Evolutionary conservation across 2,113 vertebrate genomes (phyloP).

Genomic region (Channa argus): DNA sequence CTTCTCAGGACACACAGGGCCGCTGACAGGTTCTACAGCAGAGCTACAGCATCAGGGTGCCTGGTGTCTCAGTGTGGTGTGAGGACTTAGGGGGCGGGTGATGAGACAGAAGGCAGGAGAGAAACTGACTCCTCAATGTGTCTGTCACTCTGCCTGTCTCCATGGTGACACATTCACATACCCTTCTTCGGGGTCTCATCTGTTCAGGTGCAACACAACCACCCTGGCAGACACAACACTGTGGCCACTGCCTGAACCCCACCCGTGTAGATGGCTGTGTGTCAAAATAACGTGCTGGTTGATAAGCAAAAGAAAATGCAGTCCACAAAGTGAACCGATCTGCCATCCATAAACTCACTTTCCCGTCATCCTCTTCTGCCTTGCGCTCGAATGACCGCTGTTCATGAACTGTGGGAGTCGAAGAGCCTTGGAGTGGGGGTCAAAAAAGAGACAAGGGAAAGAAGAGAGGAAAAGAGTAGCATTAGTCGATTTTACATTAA

Average conservation of each 20-base stretch:
- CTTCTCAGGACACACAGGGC: conserved; percentile 22
- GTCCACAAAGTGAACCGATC: not conserved
- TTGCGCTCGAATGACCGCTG: conserved; percentile 91
- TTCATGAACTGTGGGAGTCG: conserved; percentile 80
- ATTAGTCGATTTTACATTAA: not conserved
- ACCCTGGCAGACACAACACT: not conserved
- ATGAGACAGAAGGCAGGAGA: conserved; percentile 47
- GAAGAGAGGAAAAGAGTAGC: not conserved
- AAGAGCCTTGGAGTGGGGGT: conserved; percentile 77
- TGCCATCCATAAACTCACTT: conserved; percentile 82
- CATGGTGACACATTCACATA: conserved; percentile 57
- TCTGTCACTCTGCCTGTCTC: conserved; percentile 64
- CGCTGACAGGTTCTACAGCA: conserved; percentile 35
- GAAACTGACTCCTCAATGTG: conserved; percentile 48
- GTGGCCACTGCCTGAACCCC: conserved; percentile 15
- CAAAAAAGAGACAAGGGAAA: conserved; percentile 6
- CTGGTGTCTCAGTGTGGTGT: conserved; percentile 34
- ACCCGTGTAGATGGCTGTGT: conserved; percentile 10
- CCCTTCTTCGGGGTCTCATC: conserved; percentile 40
- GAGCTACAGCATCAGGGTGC: conserved; percentile 39
- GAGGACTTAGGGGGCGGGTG: conserved; percentile 15
- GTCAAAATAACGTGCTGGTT: conserved; percentile 30
- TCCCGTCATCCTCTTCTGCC: conserved; percentile 88
- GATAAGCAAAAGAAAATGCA: conserved; percentile 20
- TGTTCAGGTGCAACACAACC: conserved; percentile 47